Percentiles rank a stretch among this genome's conserved stretches.
phyloP scores from a whole-genome alignment of 2,797 vertebrate genomes.

The Characodon lateralis region DNA sequence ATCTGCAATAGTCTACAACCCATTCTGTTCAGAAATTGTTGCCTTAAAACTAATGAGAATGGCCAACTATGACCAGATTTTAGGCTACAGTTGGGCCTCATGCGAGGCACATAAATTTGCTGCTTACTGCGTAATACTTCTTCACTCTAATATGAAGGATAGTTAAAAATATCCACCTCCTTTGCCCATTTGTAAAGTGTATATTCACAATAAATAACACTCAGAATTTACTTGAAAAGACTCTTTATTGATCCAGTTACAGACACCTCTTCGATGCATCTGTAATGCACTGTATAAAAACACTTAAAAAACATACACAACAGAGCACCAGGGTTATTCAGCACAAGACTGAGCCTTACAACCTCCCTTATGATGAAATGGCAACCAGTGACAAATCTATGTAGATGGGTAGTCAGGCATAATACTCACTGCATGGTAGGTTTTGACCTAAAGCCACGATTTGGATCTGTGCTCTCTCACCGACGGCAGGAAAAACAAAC shows the following conservation, averaged over 20 bases:
- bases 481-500: slow-evolving; percentile 20
- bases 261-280: slow-evolving; percentile 62
- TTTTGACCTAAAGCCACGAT: slow-evolving; percentile 56
- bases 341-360: slow-evolving; percentile 49
- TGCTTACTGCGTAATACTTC: no score
- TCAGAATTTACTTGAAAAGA: slow-evolving; percentile 59
- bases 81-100: no score
- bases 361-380: slow-evolving; percentile 50
- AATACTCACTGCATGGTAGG: slow-evolving; percentile 39
- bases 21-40: background rate
- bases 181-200: background rate
- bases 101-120: no score
- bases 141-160: background rate
- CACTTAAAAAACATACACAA: slow-evolving; percentile 72
- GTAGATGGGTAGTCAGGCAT: slow-evolving; percentile 51
- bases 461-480: slow-evolving; percentile 27
- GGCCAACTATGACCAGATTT: no score
- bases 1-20: background rate
- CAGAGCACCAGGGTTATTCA: slow-evolving; percentile 76
- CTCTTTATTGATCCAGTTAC: slow-evolving; percentile 79
- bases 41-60: no score
- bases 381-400: slow-evolving; percentile 58
- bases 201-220: background rate
- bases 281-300: slow-evolving; percentile 79
- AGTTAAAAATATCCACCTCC: background rate